Evolutionary conservation across 2,797 vertebrate genomes (phyloP), one percentile per base, ranked within the genome.

Genomic region (Brotula barbata): DNA sequence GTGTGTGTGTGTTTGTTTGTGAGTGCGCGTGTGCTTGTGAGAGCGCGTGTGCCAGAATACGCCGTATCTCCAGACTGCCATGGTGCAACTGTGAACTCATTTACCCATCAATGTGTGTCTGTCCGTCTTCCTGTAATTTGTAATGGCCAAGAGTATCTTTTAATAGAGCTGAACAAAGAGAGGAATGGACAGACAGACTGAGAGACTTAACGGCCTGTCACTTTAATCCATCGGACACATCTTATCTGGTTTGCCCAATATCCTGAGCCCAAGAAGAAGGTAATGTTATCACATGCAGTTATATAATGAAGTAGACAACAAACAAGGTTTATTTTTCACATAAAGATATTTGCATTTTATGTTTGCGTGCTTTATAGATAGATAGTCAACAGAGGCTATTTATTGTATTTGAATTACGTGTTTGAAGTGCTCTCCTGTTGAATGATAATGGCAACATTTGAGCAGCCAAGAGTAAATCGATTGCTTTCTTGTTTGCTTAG

Each of bases 211-310:
- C 73, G 60, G 80, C 68, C 64, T 66, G 54, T 80, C 77, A 58
- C 5, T 10, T 53, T 83, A 80, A 82, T 84, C 84, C 73, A 67
- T 87, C 82, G 80, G 60, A 76, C 78, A 13, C 80, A 72, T 85
- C 85, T 88, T 85, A 88, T 83, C 78, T 72, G 71, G 57, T 64
- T 36, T 19, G 59, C 63, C 71, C 81, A 85, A 87, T 83, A 87
- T 87, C 84, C 84, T 84, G 80, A 61, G 77, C 75, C 71, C 34
- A 68, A 69, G 75, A 78, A 31, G 68, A 75, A 78, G 66, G 59
- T 41, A 68, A 60, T 40, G 5, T 28, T 81, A 86, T 86, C 82
- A 80, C 80, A 82, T 79, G 58, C 43, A 17, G 75, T 81, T 75
- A 75, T 75, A 76, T 73, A 78, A 85, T 72, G 73, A 77, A 75